Percentiles rank a stretch among this genome's conserved stretches.
These are phyloP conservation scores for Hylaea fasciaria DNA, from an alignment of 2,888 invertebrate species.

Conservation along the genomic window DNA sequence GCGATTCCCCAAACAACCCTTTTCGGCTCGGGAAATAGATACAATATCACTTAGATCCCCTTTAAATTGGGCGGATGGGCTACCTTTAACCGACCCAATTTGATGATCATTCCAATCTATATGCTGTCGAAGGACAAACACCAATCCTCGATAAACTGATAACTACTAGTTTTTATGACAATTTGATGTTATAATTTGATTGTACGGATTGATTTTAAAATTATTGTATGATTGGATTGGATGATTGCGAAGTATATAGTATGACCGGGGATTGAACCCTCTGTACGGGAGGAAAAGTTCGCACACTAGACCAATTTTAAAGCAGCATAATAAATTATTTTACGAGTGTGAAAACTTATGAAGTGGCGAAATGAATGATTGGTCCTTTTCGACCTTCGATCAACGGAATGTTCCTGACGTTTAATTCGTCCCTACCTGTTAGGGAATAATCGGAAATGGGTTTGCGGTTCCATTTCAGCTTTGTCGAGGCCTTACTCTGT, in stretches of 20 bases:
- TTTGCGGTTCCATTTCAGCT: slow-evolving; percentile 32
- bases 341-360: not conserved
- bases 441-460: slow-evolving; percentile 29
- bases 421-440: slow-evolving; percentile 21
- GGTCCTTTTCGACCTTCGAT: slow-evolving; percentile 10
- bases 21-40: slow-evolving; percentile 37
- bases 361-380: slow-evolving; percentile 11
- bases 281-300: no score
- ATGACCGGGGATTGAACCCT: no score
- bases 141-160: no score
- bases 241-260: no score
- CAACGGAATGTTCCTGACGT: slow-evolving; percentile 31
- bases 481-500: slow-evolving; percentile 6
- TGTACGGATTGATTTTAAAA: no score
- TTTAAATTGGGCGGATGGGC: slow-evolving; percentile 28
- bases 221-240: no score
- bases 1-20: slow-evolving; percentile 36
- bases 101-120: slow-evolving; percentile 2
- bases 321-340: no score
- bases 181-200: no score
- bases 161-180: no score
- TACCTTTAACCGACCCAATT: slow-evolving; percentile 12
- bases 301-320: no score
- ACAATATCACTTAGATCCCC: slow-evolving; percentile 30
- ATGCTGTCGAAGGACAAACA: not conserved